phyloP scores from a whole-genome alignment of 2,888 invertebrate species.

The Phorcus lineatus region DNA sequence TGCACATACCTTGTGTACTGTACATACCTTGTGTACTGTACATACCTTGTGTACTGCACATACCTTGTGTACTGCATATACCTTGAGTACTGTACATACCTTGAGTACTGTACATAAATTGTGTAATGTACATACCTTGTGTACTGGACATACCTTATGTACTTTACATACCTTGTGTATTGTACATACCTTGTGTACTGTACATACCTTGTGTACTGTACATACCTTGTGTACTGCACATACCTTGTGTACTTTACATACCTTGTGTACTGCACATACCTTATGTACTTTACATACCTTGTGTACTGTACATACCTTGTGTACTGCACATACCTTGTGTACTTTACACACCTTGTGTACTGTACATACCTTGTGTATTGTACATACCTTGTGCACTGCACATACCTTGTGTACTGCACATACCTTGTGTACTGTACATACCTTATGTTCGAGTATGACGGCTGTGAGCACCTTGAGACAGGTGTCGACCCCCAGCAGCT shows the following conservation, averaged over 20 bases:
- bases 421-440: conserved; percentile 62
- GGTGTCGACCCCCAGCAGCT: conserved; percentile 96
- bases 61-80: conserved; percentile 88
- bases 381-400: background rate
- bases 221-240: no score
- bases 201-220: background rate
- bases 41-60: conserved; percentile 23
- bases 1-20: background rate
- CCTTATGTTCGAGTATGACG: conserved; percentile 97
- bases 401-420: background rate
- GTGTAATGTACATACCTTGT: no score
- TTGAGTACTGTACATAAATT: conserved; percentile 81
- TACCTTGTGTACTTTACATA: no score
- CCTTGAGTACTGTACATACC: background rate
- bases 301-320: no score
- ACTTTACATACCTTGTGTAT: no score
- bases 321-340: no score
- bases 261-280: no score
- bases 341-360: background rate
- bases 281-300: no score
- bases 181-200: background rate
- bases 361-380: background rate
- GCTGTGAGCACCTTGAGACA: conserved; percentile 96
- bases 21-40: background rate
- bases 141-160: no score